Conservation (phyloP, 1,140 invertebrate genomes). For the Paraescarpia echinospica region DNA sequence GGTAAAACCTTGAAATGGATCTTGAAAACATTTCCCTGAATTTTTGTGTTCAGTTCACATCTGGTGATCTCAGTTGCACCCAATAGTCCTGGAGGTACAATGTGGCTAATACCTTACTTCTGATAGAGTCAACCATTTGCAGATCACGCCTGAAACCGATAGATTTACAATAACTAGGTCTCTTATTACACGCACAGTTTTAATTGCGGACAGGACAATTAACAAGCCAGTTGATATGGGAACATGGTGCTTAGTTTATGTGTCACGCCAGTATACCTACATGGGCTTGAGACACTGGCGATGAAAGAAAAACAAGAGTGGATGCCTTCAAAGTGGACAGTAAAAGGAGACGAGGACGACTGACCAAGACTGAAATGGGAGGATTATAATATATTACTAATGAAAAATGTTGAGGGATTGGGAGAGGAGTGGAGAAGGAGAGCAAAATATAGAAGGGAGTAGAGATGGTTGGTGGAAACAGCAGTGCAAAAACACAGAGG, state of each 20-base stretch:
- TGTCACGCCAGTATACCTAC: too few relatives aligned
- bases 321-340: too few relatives aligned
- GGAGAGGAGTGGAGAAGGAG: too few relatives aligned
- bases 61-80: not conserved
- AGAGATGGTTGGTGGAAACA: too few relatives aligned
- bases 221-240: not conserved
- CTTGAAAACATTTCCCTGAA: not conserved
- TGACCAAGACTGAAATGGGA: too few relatives aligned
- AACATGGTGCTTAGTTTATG: not conserved
- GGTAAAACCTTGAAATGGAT: not conserved
- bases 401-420: too few relatives aligned
- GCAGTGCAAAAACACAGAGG: not conserved
- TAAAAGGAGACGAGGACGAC: too few relatives aligned
- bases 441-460: too few relatives aligned
- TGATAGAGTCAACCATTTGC: not conserved
- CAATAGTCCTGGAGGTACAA: not conserved
- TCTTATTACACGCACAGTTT: not conserved
- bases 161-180: not conserved
- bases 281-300: too few relatives aligned
- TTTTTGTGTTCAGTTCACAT: not conserved
- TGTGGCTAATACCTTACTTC: not conserved
- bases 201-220: not conserved
- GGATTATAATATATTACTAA: too few relatives aligned
- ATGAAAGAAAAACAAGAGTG: too few relatives aligned
- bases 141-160: not conserved